Base-by-base conservation (phyloP, 2,113 vertebrate genomes). In the Pachyramphus minor region DNA sequence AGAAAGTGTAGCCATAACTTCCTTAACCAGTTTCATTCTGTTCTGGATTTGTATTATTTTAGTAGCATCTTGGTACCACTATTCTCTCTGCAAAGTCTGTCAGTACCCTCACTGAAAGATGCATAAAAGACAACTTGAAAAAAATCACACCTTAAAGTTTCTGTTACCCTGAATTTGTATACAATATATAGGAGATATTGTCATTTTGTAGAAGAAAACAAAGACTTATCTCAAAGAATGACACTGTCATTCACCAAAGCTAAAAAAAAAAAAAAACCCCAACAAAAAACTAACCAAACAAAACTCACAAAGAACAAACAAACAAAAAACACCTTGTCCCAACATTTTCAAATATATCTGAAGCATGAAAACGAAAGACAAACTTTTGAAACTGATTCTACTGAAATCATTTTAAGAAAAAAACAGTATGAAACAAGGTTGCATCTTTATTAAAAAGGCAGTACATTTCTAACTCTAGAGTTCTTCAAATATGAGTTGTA, bases 1-100 rank as follows among this genome's bases (percentile, higher is more conserved):
- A 75, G 24, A 14, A 81, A 87, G 4, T 0, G 3, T 4, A 31
- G 22, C 13, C 2, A 0, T 75, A 28, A 68, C n/a, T 64, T 28
- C 2, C 27, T 64, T 60, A 56, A 39, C 5, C 13, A 50, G 17
- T 12, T 12, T 69, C 3, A n/a, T 37, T 83, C n/a, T n/a, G 37
- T 12, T 41, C 20, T 58, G 16, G 5, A 66, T 37, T 72, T 44
- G 3, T n/a, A 31, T 30, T n/a, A 47, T 24, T 78, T 73, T 37
- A 85, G 7, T n/a, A 25, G 20, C 14, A 74, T 9, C 25, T 28
- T 64, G 8, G 8, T 44, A 42, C 11, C 11, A 17, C 28, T 6
- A 6, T 4, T 13, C 28, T 52, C 37, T 24, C 60, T 18, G 14
- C 52, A 23, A 78, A 35, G 12, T 30, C 28, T n/a, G 30, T 6